Evolutionary conservation across 2,888 invertebrate species (phyloP).

Genomic region (Catocala sponsa): DNA sequence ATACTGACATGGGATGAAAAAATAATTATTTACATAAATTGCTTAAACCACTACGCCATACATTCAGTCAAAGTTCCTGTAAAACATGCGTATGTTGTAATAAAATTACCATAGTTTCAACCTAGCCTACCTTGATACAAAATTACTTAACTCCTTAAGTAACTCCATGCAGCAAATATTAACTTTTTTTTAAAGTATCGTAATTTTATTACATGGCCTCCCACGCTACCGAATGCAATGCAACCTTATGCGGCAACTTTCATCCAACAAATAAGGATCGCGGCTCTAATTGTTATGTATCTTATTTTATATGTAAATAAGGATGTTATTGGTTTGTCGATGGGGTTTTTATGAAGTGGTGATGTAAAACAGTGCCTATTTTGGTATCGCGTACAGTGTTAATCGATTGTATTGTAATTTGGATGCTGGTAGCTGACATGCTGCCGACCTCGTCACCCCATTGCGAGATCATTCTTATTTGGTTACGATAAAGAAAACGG

Average conservation of each 20-base stretch:
- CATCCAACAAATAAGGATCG: constrained; percentile 22
- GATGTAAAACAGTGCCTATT: constrained; percentile 68
- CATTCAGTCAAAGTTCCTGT: constrained; percentile 9
- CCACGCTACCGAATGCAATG: constrained; percentile 48
- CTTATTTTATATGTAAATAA: constrained; percentile 34
- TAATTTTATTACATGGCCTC: constrained; percentile 57
- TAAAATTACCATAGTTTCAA: constrained; percentile 37
- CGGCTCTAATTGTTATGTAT: constrained; percentile 16
- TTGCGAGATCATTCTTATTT: constrained; percentile 70
- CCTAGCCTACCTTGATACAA: constrained; percentile 53
- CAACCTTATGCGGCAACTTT: constrained; percentile 51
- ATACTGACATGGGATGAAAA: too few species aligned
- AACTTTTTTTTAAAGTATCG: constrained; percentile 40
- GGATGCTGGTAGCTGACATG: constrained; percentile 59
- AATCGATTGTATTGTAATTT: constrained; percentile 73
- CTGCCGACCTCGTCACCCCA: constrained; percentile 67
- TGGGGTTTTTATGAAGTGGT: constrained; percentile 54
- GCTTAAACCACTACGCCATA: too few species aligned
- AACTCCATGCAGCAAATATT: constrained; percentile 45
- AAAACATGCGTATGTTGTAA: constrained; percentile 20
- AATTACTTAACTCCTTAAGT: constrained; percentile 51
- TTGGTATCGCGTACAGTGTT: constrained; percentile 72
- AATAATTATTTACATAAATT: too few species aligned
- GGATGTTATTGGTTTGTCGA: constrained; percentile 19
- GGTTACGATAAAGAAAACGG: constrained; percentile 59